A percentile compares a stretch with the other conserved stretches of the same genome.
phyloP scores from a whole-genome alignment of 2,888 invertebrate species.

The Tetheella fluctuosa region DNA sequence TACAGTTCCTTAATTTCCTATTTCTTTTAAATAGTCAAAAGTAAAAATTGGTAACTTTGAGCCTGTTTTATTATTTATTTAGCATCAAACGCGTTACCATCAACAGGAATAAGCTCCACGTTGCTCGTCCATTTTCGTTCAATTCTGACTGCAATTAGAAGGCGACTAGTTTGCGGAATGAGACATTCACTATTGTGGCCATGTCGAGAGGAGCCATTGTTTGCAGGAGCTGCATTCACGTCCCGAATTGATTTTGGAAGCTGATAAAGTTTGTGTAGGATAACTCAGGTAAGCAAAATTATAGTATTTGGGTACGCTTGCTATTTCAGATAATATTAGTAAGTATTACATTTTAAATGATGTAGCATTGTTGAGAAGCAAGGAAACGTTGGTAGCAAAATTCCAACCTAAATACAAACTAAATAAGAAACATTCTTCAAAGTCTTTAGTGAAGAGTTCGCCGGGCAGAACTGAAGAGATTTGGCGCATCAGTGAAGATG shows the following conservation, averaged over 20 bases:
- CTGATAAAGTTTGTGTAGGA: background rate
- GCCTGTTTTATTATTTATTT: background rate
- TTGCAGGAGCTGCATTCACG: conserved; percentile 5
- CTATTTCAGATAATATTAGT: no score
- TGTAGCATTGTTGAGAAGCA: background rate
- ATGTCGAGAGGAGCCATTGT: background rate
- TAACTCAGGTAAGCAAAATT: background rate
- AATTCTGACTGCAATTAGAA: conserved; percentile 32
- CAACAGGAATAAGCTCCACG: conserved; percentile 13
- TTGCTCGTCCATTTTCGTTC: conserved; percentile 20
- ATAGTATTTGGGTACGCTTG: background rate
- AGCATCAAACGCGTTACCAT: conserved; percentile 16
- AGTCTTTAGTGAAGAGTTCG: background rate
- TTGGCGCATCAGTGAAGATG: background rate
- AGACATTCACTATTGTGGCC: conserved; percentile 9
- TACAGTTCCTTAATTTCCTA: background rate
- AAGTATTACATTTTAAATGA: background rate
- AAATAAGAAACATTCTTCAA: conserved; percentile 4
- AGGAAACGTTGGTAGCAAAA: background rate
- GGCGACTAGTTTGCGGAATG: conserved; percentile 24
- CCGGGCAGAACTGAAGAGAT: background rate
- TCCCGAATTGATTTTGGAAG: background rate
- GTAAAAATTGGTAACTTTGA: background rate
- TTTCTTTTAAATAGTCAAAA: background rate
- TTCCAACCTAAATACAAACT: background rate